Base-by-base conservation (phyloP, 2,797 vertebrate species). In the Brachymystax lenok region DNA sequence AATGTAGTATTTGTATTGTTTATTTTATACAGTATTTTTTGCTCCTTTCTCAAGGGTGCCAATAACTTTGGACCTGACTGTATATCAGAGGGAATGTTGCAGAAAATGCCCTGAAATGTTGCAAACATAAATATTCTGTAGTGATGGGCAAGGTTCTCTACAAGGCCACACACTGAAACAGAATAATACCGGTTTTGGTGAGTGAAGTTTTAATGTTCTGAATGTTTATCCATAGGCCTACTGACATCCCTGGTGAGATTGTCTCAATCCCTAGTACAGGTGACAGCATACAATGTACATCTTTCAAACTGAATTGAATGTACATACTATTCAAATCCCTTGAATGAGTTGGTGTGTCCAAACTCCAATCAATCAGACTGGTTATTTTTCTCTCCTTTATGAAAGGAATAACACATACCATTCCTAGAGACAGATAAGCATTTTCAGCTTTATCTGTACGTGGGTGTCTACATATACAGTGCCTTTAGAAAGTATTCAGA, bases 341-440 rank as follows among this genome's bases (percentile, higher is more conserved):
- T 46, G 10, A 46, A 46, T 46, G 40, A 3, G 10, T 46, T 10
- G 40, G 10, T 46, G 7, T 40, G 40, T 46, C 40, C 40, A 46
- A 12, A 40, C 40, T 19, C 33, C 5, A 33, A 33, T 30, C 30
- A 30, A 19, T 17, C 12, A 71, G n/a, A 51, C 10, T 40, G 33
- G 17, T 46, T 52, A 71, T 14, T 27, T 52, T 21, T 52, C 24
- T 19, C 17, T 61, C 30, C 68, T 56, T 69, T 24, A 27, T 56
- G 73, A 71, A 54, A 74, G 40, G 69, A 54, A 75, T 71, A 67
- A 54, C 46, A 16, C 27, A 40, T 35, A 73, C 28, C 68, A 67
- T 56, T 75, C 67, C 40, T 54, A 75, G 35, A 27, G 77, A 67
- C 73, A 74, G 69, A 56, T 27, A 71, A 71, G 68, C 68, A 74